These are phyloP conservation scores for Carposina sasakii DNA, from an alignment of 1,140 invertebrate genomes.

Conservation along the genomic window DNA sequence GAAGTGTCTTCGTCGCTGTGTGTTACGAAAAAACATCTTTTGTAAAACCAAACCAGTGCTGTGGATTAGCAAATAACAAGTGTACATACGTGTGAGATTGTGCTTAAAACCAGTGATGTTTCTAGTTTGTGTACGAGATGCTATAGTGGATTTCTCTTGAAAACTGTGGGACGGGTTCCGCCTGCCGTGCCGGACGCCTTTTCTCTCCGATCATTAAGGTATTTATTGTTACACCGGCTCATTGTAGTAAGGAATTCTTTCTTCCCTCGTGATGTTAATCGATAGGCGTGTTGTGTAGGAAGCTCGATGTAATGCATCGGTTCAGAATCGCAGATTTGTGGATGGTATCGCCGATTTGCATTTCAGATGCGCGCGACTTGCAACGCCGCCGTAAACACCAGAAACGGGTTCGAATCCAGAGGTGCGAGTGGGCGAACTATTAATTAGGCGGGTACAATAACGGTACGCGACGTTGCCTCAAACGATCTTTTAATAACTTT, in stretches of 20 bases:
- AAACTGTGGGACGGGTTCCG: conserved; percentile 54
- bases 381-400: too few species aligned
- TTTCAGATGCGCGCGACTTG: conserved; percentile 52
- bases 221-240: conserved; percentile 69
- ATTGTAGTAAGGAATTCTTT: conserved; percentile 70
- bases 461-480: conserved; percentile 31
- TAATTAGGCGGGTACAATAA: conserved; percentile 52
- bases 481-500: conserved; percentile 44
- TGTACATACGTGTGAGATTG: conserved; percentile 64
- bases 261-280: conserved; percentile 59
- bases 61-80: conserved; percentile 48
- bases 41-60: conserved; percentile 61
- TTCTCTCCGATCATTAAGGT: conserved; percentile 69
- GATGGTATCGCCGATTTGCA: conserved; percentile 52
- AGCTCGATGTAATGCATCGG: conserved; percentile 37
- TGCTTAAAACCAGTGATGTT: conserved; percentile 63
- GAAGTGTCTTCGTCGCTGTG: conserved; percentile 35
- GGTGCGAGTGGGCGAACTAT: conserved; percentile 46
- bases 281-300: conserved; percentile 49
- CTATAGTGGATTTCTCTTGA: conserved; percentile 64
- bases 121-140: conserved; percentile 46
- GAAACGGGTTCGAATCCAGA: conserved; percentile 41
- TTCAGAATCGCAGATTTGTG: conserved; percentile 45
- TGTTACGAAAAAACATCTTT: conserved; percentile 66
- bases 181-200: conserved; percentile 61